Percentiles rank a stretch among this genome's conserved stretches.
Evolutionary conservation across 1,140 invertebrate genomes (phyloP).

Genomic region (Condylostylus longicornis): DNA sequence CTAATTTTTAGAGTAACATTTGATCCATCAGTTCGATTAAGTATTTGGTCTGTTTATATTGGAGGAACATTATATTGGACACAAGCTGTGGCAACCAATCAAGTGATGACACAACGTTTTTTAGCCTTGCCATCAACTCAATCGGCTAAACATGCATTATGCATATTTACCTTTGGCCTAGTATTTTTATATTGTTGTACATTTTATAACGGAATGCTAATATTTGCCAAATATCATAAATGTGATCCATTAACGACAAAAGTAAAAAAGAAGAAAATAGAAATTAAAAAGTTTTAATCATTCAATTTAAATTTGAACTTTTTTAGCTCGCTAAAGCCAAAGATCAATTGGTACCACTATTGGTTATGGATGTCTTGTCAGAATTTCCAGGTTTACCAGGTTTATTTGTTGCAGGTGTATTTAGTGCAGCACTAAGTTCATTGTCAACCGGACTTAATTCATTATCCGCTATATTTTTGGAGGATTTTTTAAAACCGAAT

Average conservation of each 20-base stretch:
- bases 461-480: conserved; percentile 77
- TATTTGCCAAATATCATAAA: conserved; percentile 59
- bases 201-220: conserved; percentile 57
- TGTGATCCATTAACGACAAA: conserved; percentile 58
- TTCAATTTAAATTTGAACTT: conserved; percentile 3
- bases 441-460: conserved; percentile 85
- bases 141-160: conserved; percentile 31
- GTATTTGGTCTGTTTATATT: conserved; percentile 58
- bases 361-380: conserved; percentile 67
- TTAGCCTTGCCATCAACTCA: conserved; percentile 32
- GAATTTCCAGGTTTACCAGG: conserved; percentile 59
- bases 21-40: conserved; percentile 57
- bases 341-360: conserved; percentile 54
- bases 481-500: conserved; percentile 58
- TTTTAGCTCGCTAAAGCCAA: conserved; percentile 44
- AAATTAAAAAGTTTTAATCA: background rate
- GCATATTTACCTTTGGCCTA: conserved; percentile 46
- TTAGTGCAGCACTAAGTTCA: conserved; percentile 76
- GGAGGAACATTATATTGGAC: conserved; percentile 77
- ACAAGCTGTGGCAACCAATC: conserved; percentile 69
- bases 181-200: conserved; percentile 45
- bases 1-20: conserved; percentile 43
- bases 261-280: conserved; percentile 10
- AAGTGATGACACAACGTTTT: conserved; percentile 71
- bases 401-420: conserved; percentile 69